Percentiles rank a stretch among this genome's conserved stretches.
These are phyloP conservation scores for Bombus impatiens DNA, from an alignment of 1,140 invertebrate species.

Conservation along the genomic window DNA sequence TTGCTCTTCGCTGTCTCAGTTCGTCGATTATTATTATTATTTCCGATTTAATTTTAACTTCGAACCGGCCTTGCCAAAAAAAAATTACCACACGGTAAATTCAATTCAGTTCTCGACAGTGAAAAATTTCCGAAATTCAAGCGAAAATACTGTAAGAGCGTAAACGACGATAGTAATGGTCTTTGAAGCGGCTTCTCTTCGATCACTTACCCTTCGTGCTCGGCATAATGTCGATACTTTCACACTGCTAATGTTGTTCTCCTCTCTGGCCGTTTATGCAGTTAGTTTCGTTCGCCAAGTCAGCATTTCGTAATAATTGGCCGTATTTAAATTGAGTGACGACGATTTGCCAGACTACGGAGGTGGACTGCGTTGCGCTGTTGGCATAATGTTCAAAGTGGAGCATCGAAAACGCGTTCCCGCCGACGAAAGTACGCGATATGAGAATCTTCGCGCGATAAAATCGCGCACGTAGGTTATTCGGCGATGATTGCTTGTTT, in stretches of 20 bases:
- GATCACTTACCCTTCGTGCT: slow-evolving; percentile 57
- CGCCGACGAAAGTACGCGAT: not conserved
- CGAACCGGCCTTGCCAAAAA: not conserved
- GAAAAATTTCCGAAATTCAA: not conserved
- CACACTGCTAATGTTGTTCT: slow-evolving; percentile 34
- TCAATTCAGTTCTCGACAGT: no score
- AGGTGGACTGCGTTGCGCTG: not conserved
- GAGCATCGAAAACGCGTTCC: slow-evolving; percentile 20
- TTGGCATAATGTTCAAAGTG: slow-evolving; percentile 27
- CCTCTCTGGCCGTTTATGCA: slow-evolving; percentile 30
- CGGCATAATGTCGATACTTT: slow-evolving; percentile 52
- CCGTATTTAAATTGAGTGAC: slow-evolving; percentile 53
- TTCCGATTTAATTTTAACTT: not conserved
- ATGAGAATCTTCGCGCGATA: not conserved
- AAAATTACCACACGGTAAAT: not conserved
- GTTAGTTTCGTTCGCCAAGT: slow-evolving; percentile 44
- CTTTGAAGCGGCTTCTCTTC: not conserved
- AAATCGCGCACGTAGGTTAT: slow-evolving; percentile 2
- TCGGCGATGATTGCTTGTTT: slow-evolving; percentile 14
- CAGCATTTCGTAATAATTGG: slow-evolving; percentile 54
- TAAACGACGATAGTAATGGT: no score
- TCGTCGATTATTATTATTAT: not conserved
- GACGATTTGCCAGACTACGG: slow-evolving; percentile 23
- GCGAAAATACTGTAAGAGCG: not conserved
- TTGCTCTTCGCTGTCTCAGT: not conserved